These are phyloP conservation scores for Scomberomorus guttatus DNA, from an alignment of 2,797 vertebrate genomes.

Conservation along the genomic window DNA sequence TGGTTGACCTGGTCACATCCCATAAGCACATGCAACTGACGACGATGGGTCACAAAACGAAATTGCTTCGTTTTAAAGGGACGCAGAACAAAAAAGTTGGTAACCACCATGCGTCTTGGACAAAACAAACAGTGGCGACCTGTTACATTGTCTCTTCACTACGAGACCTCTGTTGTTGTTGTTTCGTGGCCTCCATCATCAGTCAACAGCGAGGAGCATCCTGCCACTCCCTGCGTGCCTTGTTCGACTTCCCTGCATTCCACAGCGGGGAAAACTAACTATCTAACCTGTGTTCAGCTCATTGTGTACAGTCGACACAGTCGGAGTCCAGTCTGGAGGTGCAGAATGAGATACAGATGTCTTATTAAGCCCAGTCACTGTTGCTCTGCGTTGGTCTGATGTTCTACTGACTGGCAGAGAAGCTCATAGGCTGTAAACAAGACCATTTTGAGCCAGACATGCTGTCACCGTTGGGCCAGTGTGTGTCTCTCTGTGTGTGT, in stretches of 20 bases:
- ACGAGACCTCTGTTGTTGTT: conserved; percentile 37
- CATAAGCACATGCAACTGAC: not conserved
- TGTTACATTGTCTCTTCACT: not conserved
- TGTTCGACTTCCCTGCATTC: conserved; percentile 67
- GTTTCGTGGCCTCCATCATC: conserved; percentile 38
- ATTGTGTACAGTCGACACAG: conserved; percentile 52
- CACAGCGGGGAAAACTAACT: conserved; percentile 36
- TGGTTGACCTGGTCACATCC: too few species aligned
- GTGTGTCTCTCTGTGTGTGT: conserved; percentile 15
- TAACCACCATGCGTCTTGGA: not conserved
- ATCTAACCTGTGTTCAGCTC: conserved; percentile 54
- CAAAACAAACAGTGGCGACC: not conserved
- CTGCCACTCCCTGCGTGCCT: conserved; percentile 56
- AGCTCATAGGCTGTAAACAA: conserved; percentile 61
- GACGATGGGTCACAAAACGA: not conserved
- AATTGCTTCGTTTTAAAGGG: not conserved
- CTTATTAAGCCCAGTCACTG: conserved; percentile 33
- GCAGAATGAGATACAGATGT: conserved; percentile 65
- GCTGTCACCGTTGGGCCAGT: conserved; percentile 52
- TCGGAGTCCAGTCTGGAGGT: conserved; percentile 55
- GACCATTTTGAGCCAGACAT: conserved; percentile 62
- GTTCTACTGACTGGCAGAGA: conserved; percentile 33
- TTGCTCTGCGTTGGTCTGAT: conserved; percentile 34
- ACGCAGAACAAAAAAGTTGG: not conserved
- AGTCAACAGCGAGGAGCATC: conserved; percentile 66